These are phyloP conservation scores for Apodemia zela DNA, from an alignment of 2,888 invertebrate species.

Conservation along the genomic window DNA sequence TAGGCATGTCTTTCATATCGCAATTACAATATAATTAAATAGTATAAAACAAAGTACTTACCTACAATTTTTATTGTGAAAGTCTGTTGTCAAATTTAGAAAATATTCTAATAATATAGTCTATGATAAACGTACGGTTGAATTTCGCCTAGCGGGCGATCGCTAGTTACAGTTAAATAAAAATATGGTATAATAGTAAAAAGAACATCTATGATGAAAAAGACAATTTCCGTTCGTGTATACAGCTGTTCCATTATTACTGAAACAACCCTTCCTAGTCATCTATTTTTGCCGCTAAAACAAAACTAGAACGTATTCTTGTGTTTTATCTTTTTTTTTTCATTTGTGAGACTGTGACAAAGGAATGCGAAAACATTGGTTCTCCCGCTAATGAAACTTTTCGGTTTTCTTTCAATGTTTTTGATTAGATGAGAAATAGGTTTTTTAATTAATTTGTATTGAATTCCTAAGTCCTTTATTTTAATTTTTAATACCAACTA, in stretches of 20 bases:
- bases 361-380: conserved; percentile 48
- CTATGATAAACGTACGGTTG: no score
- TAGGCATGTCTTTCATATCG: no score
- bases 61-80: no score
- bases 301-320: conserved; percentile 59
- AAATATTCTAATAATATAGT: no score
- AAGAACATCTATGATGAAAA: conserved; percentile 32
- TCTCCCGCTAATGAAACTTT: conserved; percentile 62
- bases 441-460: conserved; percentile 19
- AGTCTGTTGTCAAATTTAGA: no score
- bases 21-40: no score
- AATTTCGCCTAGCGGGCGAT: no score
- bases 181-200: conserved; percentile 13
- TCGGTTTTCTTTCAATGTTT: conserved; percentile 46
- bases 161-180: no score
- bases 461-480: neutral
- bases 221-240: conserved; percentile 37
- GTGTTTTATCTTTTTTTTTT: conserved; percentile 42
- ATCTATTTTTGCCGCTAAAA: conserved; percentile 45
- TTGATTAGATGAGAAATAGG: conserved; percentile 41
- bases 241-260: conserved; percentile 60
- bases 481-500: no score
- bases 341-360: conserved; percentile 45
- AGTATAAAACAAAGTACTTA: no score
- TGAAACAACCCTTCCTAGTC: conserved; percentile 52